Evolutionary conservation across 2,797 vertebrate genomes (phyloP).

Genomic region (Phoxinus dragarum): DNA sequence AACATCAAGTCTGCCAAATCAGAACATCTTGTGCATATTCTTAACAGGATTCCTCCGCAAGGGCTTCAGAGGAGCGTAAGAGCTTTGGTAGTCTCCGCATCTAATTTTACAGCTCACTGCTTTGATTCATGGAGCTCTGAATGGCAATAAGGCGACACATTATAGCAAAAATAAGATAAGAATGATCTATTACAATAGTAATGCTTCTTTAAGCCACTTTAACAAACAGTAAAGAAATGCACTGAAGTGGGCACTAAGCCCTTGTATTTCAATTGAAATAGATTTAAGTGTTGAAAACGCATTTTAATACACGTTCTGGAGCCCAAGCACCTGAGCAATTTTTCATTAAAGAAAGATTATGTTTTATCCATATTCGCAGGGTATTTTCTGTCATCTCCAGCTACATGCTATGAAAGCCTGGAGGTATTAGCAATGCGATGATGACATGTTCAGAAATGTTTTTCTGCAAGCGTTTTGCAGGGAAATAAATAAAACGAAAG

Average conservation of each 20-base stretch:
- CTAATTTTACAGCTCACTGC: slow-evolving; percentile 58
- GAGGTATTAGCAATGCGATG: not conserved
- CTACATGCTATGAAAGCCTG: not conserved
- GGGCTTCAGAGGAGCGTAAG: slow-evolving; percentile 51
- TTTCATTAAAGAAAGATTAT: slow-evolving; percentile 40
- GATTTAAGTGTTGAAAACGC: slow-evolving; percentile 15
- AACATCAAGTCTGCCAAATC: slow-evolving; percentile 22
- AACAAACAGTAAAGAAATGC: slow-evolving; percentile 11
- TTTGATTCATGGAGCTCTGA: slow-evolving; percentile 52
- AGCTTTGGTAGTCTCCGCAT: slow-evolving; percentile 42
- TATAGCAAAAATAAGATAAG: not conserved
- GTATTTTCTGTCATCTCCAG: slow-evolving; percentile 31
- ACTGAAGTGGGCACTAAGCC: not conserved
- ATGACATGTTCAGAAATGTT: slow-evolving; percentile 9
- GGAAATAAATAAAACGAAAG: not conserved
- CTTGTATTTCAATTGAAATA: slow-evolving; percentile 31
- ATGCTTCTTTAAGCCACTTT: slow-evolving; percentile 12
- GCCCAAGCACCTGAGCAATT: not conserved
- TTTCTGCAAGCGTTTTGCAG: not conserved
- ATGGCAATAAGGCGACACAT: slow-evolving; percentile 54
- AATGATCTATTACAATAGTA: slow-evolving; percentile 34
- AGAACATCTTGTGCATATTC: not conserved
- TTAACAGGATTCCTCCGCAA: not conserved
- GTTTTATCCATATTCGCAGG: slow-evolving; percentile 16
- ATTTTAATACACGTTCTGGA: not conserved